Evolutionary conservation across 2,888 invertebrate species (phyloP).

Genomic region (Drosophila austrosaltans): DNA sequence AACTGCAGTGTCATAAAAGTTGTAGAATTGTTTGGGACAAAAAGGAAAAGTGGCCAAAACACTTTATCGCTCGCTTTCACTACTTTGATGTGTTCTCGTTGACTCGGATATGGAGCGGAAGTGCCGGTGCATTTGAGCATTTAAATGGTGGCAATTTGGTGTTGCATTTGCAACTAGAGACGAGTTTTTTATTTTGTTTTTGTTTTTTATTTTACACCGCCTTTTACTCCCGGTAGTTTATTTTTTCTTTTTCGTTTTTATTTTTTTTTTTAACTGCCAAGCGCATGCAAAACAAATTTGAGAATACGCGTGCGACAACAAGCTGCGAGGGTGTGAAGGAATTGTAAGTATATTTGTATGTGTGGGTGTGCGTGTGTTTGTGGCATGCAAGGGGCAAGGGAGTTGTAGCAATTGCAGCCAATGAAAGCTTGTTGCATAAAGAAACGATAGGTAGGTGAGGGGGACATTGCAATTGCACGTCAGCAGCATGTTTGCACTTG

Average conservation of each 20-base stretch:
- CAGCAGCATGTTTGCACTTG: conserved; percentile 79
- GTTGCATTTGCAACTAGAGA: conserved; percentile 40
- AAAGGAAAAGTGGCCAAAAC: conserved; percentile 26
- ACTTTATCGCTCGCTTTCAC: conserved; percentile 44
- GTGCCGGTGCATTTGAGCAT: conserved; percentile 55
- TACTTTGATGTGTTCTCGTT: conserved; percentile 36
- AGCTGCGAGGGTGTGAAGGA: conserved; percentile 30
- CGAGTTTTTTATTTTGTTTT: conserved; percentile 11
- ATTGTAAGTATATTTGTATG: not conserved
- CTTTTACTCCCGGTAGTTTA: not conserved
- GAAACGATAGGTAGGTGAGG: conserved; percentile 12
- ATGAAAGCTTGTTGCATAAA: conserved; percentile 53
- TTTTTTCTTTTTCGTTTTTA: conserved; percentile 15
- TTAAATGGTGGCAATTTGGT: conserved; percentile 49
- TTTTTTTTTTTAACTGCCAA: conserved; percentile 56
- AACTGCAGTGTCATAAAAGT: conserved; percentile 60
- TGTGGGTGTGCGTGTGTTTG: not conserved
- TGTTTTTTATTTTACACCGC: conserved; percentile 26
- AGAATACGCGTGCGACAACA: conserved; percentile 46
- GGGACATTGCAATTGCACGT: conserved; percentile 66
- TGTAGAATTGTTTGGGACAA: conserved; percentile 32
- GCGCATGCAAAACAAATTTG: conserved; percentile 71
- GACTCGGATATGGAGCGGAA: conserved; percentile 45
- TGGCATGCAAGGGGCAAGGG: conserved; percentile 3
- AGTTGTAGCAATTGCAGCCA: conserved; percentile 52